Base-by-base conservation (phyloP, 2,888 invertebrate species). In the Brachycybe producta region DNA sequence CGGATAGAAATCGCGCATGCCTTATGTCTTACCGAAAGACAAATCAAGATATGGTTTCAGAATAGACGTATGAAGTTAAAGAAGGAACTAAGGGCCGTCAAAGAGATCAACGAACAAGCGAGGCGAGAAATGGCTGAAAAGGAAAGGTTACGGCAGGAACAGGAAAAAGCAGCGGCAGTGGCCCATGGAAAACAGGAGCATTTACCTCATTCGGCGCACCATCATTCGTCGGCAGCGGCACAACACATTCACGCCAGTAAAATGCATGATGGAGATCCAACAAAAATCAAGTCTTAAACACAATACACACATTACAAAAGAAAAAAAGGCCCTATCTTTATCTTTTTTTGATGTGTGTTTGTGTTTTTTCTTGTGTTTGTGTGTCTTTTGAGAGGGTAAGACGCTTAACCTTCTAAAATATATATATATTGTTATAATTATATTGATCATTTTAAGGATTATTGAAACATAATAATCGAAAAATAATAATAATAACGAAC, bases 1-100 rank as follows among this genome's bases (percentile, higher is more conserved):
- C 79, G 94, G 73, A 92, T 94, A 73, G 94, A 95, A 72, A 94
- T 94, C 61, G 92, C 94, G 40, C 92, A 94, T 70, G 88, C 90
- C 51, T 80, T 95, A 54, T 90, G 91, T 70, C 79, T 94, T 62
- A 91, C 92, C 61, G 94, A 94, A 72, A 76, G 94, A 64, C 94
- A 94, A 75, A 94, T 91, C 66, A 91, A 91, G 74, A 91, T 90
- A 69, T 63, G 63, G 63, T 90, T 94, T 74, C 92, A 94, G 70
- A 94, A 94, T 56, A 78, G 91, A 60, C 80, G 92, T 64, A 92
- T 92, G 92, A 92, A 92, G 69, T 75, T 90, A 72, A 92, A 92
- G 77, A 92, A 92, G 65, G 94, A 94, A 68, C 73, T 92, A 61
- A 77, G 92, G 62, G 88, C 88, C 43, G 87, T 91, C 46, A 90